A percentile compares a stretch with the other conserved stretches of the same genome.
Conservation (phyloP, 2,113 vertebrate genomes). For the Mobula birostris region DNA sequence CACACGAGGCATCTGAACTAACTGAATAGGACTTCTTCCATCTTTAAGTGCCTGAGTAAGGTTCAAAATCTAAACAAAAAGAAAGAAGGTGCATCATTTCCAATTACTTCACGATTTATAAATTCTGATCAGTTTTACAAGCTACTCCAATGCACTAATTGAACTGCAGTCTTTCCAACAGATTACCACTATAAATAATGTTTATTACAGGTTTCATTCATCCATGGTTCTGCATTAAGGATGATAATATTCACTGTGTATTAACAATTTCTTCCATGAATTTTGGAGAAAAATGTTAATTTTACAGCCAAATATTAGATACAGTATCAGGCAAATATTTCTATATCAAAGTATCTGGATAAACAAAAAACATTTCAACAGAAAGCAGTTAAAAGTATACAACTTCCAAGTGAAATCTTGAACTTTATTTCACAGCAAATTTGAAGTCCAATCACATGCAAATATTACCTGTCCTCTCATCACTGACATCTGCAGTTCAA, state of each 20-base stretch:
- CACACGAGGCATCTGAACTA: conserved; percentile 94
- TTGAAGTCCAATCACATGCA: not conserved
- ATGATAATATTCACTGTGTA: not conserved
- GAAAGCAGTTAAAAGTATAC: not conserved
- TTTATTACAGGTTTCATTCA: not conserved
- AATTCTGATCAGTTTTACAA: not conserved
- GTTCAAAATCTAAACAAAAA: conserved; percentile 74
- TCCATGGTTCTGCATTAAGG: not conserved
- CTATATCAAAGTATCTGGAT: not conserved
- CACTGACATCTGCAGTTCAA: conserved; percentile 96
- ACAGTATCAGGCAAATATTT: not conserved
- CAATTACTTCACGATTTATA: not conserved
- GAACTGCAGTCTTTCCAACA: not conserved
- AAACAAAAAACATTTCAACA: not conserved
- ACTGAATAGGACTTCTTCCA: conserved; percentile 79
- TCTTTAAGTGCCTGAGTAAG: conserved; percentile 87
- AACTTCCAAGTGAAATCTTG: not conserved
- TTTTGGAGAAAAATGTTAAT: not conserved
- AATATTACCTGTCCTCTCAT: conserved; percentile 89
- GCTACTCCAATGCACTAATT: not conserved
- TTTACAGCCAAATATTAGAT: not conserved
- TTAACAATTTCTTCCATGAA: not conserved
- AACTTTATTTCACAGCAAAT: not conserved
- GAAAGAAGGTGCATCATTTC: not conserved
- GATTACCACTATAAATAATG: not conserved